phyloP scores from a whole-genome alignment of 2,888 invertebrate genomes.

The Plebejus melissa region DNA sequence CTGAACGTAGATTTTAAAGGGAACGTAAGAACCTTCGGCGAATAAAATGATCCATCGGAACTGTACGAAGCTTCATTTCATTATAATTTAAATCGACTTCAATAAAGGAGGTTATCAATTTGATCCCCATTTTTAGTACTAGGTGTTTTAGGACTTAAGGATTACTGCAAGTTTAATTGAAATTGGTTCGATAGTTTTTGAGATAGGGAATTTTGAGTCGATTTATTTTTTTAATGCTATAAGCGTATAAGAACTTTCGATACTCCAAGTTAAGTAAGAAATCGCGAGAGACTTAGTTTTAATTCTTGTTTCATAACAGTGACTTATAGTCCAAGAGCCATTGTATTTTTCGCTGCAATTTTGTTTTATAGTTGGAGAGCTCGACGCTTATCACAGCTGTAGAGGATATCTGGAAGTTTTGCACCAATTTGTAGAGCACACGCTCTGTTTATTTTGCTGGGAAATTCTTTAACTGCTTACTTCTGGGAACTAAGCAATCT shows the following conservation, averaged over 20 bases:
- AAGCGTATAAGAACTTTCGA: too few relatives aligned
- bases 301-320: constrained; percentile 7
- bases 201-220: too few relatives aligned
- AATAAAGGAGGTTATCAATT: too few relatives aligned
- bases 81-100: too few relatives aligned
- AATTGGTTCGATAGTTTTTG: too few relatives aligned
- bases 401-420: constrained; percentile 24
- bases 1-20: too few relatives aligned
- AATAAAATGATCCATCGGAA: background rate
- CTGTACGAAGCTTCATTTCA: background rate
- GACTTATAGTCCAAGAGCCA: constrained; percentile 6
- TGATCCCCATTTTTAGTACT: too few relatives aligned
- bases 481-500: background rate
- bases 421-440: constrained; percentile 23
- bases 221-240: too few relatives aligned
- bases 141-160: too few relatives aligned
- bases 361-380: constrained; percentile 18
- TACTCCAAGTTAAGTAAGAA: background rate
- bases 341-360: constrained; percentile 13
- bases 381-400: constrained; percentile 21
- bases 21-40: too few relatives aligned
- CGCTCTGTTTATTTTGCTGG: constrained; percentile 16
- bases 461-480: constrained; percentile 10
- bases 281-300: background rate
- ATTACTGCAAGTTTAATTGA: too few relatives aligned